These are phyloP conservation scores for Amiota communis DNA, from an alignment of 2,888 invertebrate species.

Conservation along the genomic window DNA sequence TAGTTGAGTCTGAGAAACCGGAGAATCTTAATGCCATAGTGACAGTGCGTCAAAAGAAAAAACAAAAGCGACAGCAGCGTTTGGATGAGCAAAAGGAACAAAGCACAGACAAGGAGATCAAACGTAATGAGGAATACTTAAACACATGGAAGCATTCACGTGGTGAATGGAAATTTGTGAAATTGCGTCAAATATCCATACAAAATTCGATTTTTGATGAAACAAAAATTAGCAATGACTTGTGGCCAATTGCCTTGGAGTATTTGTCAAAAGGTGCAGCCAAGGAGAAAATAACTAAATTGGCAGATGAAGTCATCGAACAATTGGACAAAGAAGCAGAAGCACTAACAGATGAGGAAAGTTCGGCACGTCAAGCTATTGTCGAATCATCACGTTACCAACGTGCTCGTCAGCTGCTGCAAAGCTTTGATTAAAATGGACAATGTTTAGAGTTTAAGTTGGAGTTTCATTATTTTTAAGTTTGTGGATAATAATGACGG, in stretches of 20 bases:
- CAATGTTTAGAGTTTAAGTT: neutral
- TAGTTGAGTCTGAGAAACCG: slow-evolving; percentile 67
- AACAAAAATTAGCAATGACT: slow-evolving; percentile 76
- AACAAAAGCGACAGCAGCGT: slow-evolving; percentile 77
- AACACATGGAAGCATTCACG: slow-evolving; percentile 82
- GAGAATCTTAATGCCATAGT: slow-evolving; percentile 73
- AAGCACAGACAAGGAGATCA: slow-evolving; percentile 75
- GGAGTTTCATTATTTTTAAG: slow-evolving; percentile 2
- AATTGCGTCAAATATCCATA: slow-evolving; percentile 84
- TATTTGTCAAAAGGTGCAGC: slow-evolving; percentile 83
- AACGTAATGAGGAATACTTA: slow-evolving; percentile 79
- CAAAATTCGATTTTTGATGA: slow-evolving; percentile 80
- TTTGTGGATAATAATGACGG: neutral
- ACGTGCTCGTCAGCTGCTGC: slow-evolving; percentile 69
- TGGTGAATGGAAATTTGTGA: slow-evolving; percentile 86
- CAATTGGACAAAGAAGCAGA: slow-evolving; percentile 74
- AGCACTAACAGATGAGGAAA: slow-evolving; percentile 48
- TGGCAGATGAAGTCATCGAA: slow-evolving; percentile 79
- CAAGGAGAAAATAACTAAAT: slow-evolving; percentile 77
- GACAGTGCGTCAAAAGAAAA: slow-evolving; percentile 80
- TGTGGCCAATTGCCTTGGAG: slow-evolving; percentile 80
- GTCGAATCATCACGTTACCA: slow-evolving; percentile 65
- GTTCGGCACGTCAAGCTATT: slow-evolving; percentile 50
- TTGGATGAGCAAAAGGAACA: slow-evolving; percentile 76
- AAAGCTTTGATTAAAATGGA: slow-evolving; percentile 62